Base-by-base conservation (phyloP, 2,888 invertebrate genomes). In the Tenthredo distinguenda region DNA sequence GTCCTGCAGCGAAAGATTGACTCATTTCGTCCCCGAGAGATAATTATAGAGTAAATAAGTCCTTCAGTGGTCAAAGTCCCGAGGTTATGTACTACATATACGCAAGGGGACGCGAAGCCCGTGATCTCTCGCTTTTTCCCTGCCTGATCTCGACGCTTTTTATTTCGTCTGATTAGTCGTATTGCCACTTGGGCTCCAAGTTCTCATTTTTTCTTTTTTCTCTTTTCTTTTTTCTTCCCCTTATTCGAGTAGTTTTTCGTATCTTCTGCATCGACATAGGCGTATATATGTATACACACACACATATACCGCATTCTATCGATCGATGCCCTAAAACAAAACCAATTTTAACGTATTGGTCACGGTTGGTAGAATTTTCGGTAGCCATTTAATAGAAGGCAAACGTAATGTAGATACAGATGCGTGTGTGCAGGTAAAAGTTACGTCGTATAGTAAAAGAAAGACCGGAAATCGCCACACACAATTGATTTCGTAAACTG, bases 401-500 rank as follows among this genome's bases (percentile, higher is more conserved):
- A 7, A 62, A 62, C 26, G 10, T 5, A 10, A 26, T 9, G 1
- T 68, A 31, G 18, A 2, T 68, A 34, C 3, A 31, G 18, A 40
- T 21, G 21, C n/a, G 34, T 37, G 10, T n/a, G 72, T 43, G 26
- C n/a, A 21, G 21, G 72, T 21, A 31, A 43, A 74, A 43, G 72
- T 34, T 18, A 68, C 10, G 26, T 21, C 12, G 72, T 74, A 37
- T 71, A 71, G 71, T 34, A 37, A 71, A 74, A 43, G 62, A 81
- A 87, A 87, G 58, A 72, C 88, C 89, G 89, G 89, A 89, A 88
- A 87, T 85, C 88, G 89, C 89, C 87, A 89, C 89, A 87, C 87
- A 85, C 89, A 87, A 89, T 88, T 89, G 88, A 89, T 89, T 89
- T 89, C 86, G 87, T 87, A 88, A 88, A 87, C 87, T 43, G 21